These are phyloP conservation scores for Ganaspis brasiliensis DNA, from an alignment of 2,888 invertebrate genomes.

Conservation along the genomic window DNA sequence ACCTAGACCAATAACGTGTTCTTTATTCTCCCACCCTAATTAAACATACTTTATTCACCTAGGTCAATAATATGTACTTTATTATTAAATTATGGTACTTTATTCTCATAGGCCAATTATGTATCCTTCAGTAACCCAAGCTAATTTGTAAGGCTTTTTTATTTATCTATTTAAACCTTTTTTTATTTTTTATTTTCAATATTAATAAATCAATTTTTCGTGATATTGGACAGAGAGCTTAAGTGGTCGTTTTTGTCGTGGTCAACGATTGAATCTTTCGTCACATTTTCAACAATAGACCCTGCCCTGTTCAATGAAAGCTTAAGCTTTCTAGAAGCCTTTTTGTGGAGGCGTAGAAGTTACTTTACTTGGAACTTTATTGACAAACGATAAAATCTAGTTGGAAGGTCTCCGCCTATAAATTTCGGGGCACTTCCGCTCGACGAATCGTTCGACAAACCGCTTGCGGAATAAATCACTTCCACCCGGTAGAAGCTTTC, in stretches of 20 bases:
- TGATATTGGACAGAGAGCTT: too few species aligned
- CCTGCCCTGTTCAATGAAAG: not conserved
- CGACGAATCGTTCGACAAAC: slow-evolving; percentile 76
- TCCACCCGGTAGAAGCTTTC: slow-evolving; percentile 57
- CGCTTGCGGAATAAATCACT: slow-evolving; percentile 75
- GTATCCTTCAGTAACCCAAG: too few species aligned
- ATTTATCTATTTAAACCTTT: too few species aligned
- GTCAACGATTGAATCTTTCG: slow-evolving; percentile 21
- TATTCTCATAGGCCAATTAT: too few species aligned
- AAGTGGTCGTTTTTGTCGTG: slow-evolving; percentile 8
- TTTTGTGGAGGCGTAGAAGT: slow-evolving; percentile 39
- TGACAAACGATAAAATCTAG: slow-evolving; percentile 77
- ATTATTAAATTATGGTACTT: too few species aligned
- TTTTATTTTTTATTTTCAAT: too few species aligned
- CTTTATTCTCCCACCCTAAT: too few species aligned
- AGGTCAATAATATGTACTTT: too few species aligned
- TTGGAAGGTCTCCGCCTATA: slow-evolving; percentile 70
- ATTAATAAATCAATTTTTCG: too few species aligned
- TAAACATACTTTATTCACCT: too few species aligned
- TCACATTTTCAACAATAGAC: not conserved
- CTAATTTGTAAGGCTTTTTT: too few species aligned
- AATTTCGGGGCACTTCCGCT: slow-evolving; percentile 73
- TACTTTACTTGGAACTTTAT: slow-evolving; percentile 70
- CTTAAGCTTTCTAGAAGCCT: slow-evolving; percentile 22
- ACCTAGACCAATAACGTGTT: too few species aligned